Percentiles rank a stretch among this genome's conserved stretches.
Conservation (phyloP, 2,113 vertebrate species). For the Oreochromis aureus region DNA sequence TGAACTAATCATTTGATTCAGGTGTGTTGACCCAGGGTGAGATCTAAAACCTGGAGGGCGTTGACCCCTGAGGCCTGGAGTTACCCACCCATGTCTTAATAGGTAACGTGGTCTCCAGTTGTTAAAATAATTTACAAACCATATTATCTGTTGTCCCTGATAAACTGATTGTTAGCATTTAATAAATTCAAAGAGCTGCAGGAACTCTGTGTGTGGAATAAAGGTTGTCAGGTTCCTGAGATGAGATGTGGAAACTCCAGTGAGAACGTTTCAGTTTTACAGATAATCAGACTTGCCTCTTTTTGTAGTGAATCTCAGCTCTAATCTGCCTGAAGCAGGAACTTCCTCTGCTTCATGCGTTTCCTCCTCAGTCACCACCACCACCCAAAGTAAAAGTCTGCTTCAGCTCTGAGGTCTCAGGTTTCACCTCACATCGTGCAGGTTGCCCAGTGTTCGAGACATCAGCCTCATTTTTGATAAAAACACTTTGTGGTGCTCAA, state of each 20-base stretch:
- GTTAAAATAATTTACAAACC: too few relatives aligned
- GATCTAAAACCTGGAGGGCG: not conserved
- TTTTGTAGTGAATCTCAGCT: not conserved
- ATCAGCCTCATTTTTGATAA: rapidly evolving
- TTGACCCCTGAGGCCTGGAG: rapidly evolving
- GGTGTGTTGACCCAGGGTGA: not conserved
- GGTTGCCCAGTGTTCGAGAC: not conserved
- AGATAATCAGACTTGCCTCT: not conserved
- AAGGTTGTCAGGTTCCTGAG: not conserved
- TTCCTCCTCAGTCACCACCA: not conserved
- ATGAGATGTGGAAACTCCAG: not conserved
- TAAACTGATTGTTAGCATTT: not conserved
- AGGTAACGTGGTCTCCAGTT: not conserved
- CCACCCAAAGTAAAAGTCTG: not conserved
- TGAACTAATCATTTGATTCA: not conserved
- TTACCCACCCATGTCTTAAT: not conserved
- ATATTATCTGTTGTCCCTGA: not conserved
- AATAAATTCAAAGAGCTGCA: not conserved
- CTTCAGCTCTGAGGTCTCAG: not conserved
- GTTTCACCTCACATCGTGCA: rapidly evolving
- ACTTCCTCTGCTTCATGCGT: not conserved
- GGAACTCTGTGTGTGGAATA: not conserved
- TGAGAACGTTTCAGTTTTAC: not conserved
- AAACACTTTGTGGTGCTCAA: not conserved
- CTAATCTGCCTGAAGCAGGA: not conserved